Evolutionary conservation across 2,113 vertebrate species (phyloP), one percentile per base, ranked within the genome.

Genomic region (Oxygymnocypris stewartii): DNA sequence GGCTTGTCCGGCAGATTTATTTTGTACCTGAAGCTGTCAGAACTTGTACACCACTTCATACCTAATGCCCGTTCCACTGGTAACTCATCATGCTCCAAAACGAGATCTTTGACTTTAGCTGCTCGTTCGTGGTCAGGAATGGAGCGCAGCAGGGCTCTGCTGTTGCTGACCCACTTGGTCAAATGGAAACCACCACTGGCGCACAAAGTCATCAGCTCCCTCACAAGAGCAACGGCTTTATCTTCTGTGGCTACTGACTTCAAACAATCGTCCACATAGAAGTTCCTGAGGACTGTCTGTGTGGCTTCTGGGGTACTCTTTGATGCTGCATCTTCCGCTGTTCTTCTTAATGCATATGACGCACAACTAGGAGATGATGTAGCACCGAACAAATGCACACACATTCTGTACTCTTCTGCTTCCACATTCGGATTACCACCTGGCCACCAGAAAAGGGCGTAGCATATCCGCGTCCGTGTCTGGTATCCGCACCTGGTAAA

Each of bases 381-480:
- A 4, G 82, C 82, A 40, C 71, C 82, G 37, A 88, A 88, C 6
- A 88, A 2, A 79, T 84, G 75, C 1, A 84, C 85, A 4, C 6
- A 57, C 88, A 89, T 89, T 37, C 47, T 18, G 61, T 85, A 71
- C 23, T 84, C 51, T 44, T 14, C 8, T n/a, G 35, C 4, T 14
- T 10, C 18, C 28, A 59, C 65, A 4, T 37, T 31, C n/a, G 28
- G 11, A 25, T 87, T 65, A 14, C 86, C 88, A 10, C 35, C 37
- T n/a, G 65, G 69, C 84, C 88, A 87, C 89, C 88, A 89, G 7
- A 89, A 49, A 44, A 67, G n/a, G 31, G n/a, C 63, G n/a, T 31
- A 67, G 25, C 63, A 67, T 61, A 61, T 61, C 59, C 0, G 6
- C 77, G 84, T 54, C 5, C 42, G 23, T 31, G 3, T 87, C 59